Percentiles rank a stretch among this genome's conserved stretches.
These are phyloP conservation scores for Hemiscyllium ocellatum DNA, from an alignment of 2,113 vertebrate genomes.

Conservation along the genomic window DNA sequence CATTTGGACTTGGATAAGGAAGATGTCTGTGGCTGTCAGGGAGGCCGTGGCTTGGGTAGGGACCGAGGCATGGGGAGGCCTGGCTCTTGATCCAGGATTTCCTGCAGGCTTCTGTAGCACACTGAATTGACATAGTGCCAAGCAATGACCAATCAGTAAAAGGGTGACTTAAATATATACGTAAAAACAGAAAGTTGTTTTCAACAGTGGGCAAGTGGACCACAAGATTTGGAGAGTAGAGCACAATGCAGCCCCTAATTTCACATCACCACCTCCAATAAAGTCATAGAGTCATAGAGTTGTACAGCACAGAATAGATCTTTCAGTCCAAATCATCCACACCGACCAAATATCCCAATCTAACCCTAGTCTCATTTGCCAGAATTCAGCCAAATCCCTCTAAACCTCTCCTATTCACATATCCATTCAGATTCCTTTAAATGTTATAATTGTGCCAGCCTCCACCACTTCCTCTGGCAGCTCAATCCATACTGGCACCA, in stretches of 20 bases:
- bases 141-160: neutral
- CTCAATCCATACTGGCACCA: too few species aligned
- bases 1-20: neutral
- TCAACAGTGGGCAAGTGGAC: neutral
- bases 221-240: neutral
- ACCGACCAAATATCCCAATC: too few species aligned
- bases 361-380: too few species aligned
- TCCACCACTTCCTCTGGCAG: too few species aligned
- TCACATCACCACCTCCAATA: neutral
- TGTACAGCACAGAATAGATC: too few species aligned
- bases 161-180: neutral
- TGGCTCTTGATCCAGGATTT: too few species aligned
- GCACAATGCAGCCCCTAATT: neutral
- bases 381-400: too few species aligned
- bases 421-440: too few species aligned
- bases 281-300: too few species aligned
- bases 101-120: neutral
- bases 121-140: neutral
- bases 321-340: too few species aligned
- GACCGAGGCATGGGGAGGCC: neutral
- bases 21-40: neutral
- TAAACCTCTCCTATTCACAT: too few species aligned
- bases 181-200: neutral
- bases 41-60: neutral
- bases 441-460: too few species aligned